phyloP scores from a whole-genome alignment of 2,797 vertebrate species.

The Typhlichthys subterraneus region DNA sequence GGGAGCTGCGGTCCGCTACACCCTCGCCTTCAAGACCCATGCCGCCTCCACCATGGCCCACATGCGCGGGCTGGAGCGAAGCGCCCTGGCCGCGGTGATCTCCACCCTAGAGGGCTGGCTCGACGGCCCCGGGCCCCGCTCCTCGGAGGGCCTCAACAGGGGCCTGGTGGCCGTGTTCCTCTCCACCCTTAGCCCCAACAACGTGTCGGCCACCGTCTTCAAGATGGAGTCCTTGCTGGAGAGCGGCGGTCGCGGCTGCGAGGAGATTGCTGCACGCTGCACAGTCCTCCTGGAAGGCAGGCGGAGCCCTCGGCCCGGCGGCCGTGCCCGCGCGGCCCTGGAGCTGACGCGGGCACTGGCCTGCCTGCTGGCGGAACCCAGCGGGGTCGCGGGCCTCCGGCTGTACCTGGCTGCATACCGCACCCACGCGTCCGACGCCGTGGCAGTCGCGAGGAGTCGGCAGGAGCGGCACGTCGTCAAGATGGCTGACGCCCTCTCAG shows the following conservation, averaged over 20 bases:
- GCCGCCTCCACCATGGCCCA: slow-evolving; percentile 74
- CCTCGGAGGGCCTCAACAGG: slow-evolving; percentile 72
- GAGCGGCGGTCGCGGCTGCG: slow-evolving; percentile 56
- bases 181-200: slow-evolving; percentile 82
- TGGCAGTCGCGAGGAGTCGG: slow-evolving; percentile 71
- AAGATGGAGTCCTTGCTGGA: slow-evolving; percentile 85
- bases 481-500: slow-evolving; percentile 74
- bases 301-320: slow-evolving; percentile 22
- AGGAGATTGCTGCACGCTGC: slow-evolving; percentile 81
- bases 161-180: slow-evolving; percentile 84
- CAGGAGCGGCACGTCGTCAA: slow-evolving; percentile 80
- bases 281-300: slow-evolving; percentile 73
- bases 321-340: slow-evolving; percentile 63
- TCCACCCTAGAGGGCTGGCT: slow-evolving; percentile 85
- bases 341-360: slow-evolving; percentile 85
- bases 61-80: slow-evolving; percentile 66
- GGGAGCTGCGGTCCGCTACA: slow-evolving; percentile 81
- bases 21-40: slow-evolving; percentile 84
- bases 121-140: slow-evolving; percentile 57
- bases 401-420: slow-evolving; percentile 85
- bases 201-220: slow-evolving; percentile 78
- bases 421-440: slow-evolving; percentile 60
- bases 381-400: slow-evolving; percentile 58
- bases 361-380: slow-evolving; percentile 73
- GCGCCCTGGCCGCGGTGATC: slow-evolving; percentile 56